Evolutionary conservation across 2,888 invertebrate genomes (phyloP), one percentile per base, ranked within the genome.

Genomic region (Dolichomitus sp.): DNA sequence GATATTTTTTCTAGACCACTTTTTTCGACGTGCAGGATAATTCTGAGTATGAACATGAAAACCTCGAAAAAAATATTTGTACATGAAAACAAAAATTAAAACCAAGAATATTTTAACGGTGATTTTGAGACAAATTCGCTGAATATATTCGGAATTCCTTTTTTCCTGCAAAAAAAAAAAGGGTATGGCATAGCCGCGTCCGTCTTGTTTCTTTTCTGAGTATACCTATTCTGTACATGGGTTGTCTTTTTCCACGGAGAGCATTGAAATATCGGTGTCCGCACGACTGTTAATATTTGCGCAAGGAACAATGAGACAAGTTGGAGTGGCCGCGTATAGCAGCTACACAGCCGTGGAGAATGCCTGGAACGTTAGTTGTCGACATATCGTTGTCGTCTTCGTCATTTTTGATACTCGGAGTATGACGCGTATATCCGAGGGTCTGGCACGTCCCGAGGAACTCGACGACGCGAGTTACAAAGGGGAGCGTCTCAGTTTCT

Each of bases 201-300:
- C 37, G 37, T 9, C 19, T 40, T 61, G 61, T 61, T 61, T 61
- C 61, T 17, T 1, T 61, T 61, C 61, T 9, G 11, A 37, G 61
- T 61, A 59, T 17, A 37, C 9, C 2, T 11, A 11, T 12, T n/a
- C 11, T 40, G 42, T 70, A 54, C 40, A 33, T 33, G 42, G 12
- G 33, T 59, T 45, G 45, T 68, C n/a, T 45, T 42, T 19, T 59
- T 72, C 30, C 42, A 72, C 11, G 61, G 37, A 30, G 63, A 54
- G 63, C 27, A 59, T 63, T 54, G 65, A 81, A 76, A 77, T 73
- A 48, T 78, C 81, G 80, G 54, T 65, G 68, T 75, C 57, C 65
- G 72, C 69, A 61, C 57, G 57, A 80, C 80, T 78, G 87, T 85
- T 88, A 89, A 91, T 90, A 90, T 90, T 91, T 90, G 87, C 88